phyloP scores from a whole-genome alignment of 1,140 invertebrate genomes.

The Dreissena polymorpha region DNA sequence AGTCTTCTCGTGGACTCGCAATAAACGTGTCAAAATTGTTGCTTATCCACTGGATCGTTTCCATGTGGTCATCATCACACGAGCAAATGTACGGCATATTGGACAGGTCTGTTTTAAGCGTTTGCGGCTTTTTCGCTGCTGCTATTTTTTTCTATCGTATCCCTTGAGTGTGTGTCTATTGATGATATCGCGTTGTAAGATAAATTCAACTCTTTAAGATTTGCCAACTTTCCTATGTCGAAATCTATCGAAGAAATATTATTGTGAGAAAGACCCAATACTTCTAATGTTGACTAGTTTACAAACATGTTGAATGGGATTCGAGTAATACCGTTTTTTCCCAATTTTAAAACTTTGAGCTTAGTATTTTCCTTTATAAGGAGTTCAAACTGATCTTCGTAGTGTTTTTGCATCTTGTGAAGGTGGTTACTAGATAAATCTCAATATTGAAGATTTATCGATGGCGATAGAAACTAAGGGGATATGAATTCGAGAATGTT shows the following conservation, averaged over 20 bases:
- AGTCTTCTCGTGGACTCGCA: too few species aligned
- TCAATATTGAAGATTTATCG: neutral
- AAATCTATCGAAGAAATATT: constrained; percentile 6
- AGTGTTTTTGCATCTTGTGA: neutral
- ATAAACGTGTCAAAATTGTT: too few species aligned
- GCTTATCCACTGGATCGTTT: too few species aligned
- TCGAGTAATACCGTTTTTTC: neutral
- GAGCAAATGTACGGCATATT: too few species aligned
- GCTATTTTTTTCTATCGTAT: neutral
- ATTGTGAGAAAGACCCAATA: constrained; percentile 4
- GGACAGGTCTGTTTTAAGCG: too few species aligned
- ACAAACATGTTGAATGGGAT: neutral
- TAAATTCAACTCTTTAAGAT: constrained; percentile 1
- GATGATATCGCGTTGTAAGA: neutral
- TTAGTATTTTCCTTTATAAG: neutral
- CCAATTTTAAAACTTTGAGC: constrained; percentile 6
- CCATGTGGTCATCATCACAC: neutral
- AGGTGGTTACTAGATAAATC: constrained; percentile 12
- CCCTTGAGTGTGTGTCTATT: neutral
- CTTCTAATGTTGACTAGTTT: neutral
- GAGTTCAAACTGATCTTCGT: neutral
- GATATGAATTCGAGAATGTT: constrained; percentile 10
- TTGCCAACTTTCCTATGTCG: neutral
- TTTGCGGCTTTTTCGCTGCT: neutral
- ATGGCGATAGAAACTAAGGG: neutral